Percentiles rank a stretch among this genome's conserved stretches.
These are phyloP conservation scores for Cataglyphis rosenhaueri DNA, from an alignment of 2,888 invertebrate species.

Conservation along the genomic window DNA sequence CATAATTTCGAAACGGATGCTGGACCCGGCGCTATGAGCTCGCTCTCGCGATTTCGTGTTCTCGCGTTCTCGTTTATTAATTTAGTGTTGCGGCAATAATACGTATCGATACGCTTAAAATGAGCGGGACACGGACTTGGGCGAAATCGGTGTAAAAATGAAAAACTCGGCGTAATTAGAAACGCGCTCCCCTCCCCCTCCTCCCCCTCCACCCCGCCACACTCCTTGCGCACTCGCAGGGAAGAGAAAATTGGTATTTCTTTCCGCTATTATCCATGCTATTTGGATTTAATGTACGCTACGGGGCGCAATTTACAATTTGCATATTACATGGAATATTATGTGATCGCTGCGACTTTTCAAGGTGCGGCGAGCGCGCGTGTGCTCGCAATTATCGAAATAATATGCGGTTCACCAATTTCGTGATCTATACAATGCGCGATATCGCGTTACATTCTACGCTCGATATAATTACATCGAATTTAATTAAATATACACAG, in stretches of 20 bases:
- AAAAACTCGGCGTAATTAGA: constrained; percentile 81
- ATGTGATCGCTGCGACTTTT: constrained; percentile 71
- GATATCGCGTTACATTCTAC: constrained; percentile 50
- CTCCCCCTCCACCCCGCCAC: not conserved
- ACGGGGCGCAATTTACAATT: constrained; percentile 75
- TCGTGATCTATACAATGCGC: constrained; percentile 68
- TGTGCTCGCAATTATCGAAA: constrained; percentile 71
- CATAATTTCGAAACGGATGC: constrained; percentile 49
- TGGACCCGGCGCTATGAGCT: constrained; percentile 22
- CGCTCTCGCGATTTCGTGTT: not conserved
- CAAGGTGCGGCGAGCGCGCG: constrained; percentile 67
- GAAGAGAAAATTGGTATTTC: constrained; percentile 65
- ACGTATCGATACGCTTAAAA: constrained; percentile 73
- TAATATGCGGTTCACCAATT: constrained; percentile 73
- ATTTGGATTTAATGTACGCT: constrained; percentile 77
- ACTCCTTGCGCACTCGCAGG: constrained; percentile 58
- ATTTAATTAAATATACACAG: constrained; percentile 71
- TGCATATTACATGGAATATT: constrained; percentile 73
- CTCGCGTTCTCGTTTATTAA: constrained; percentile 68
- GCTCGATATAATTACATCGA: constrained; percentile 72
- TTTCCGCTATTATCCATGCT: constrained; percentile 72
- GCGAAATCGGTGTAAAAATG: constrained; percentile 72
- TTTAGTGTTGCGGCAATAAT: constrained; percentile 77
- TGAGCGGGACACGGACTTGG: constrained; percentile 66
- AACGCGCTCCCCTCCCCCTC: constrained; percentile 37